Evolutionary conservation across 2,797 vertebrate genomes (phyloP).

Genomic region (Bovichtus variegatus): DNA sequence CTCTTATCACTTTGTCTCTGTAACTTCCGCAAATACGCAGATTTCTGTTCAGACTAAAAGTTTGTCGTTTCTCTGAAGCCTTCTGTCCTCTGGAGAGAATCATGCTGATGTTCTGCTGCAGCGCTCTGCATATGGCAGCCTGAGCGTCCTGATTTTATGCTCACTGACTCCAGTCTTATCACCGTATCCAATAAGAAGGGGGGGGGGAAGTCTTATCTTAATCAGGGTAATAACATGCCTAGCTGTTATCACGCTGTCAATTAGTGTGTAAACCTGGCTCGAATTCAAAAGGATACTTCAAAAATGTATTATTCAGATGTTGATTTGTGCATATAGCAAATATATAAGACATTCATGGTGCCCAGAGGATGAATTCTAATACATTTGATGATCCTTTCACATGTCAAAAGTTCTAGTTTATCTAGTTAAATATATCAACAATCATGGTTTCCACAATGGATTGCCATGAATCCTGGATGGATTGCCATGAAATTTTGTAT

Average conservation of each 20-base stretch:
- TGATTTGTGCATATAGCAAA: neutral
- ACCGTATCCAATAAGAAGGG: slow-evolving; percentile 41
- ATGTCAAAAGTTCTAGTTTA: neutral
- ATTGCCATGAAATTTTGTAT: neutral
- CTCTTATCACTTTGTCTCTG: slow-evolving; percentile 9
- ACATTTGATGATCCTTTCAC: neutral
- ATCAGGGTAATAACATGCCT: slow-evolving; percentile 54
- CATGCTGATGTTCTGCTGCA: slow-evolving; percentile 31
- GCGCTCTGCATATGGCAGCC: slow-evolving; percentile 43
- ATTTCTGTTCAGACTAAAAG: slow-evolving; percentile 39
- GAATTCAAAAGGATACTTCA: slow-evolving; percentile 19
- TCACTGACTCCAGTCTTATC: slow-evolving; percentile 65
- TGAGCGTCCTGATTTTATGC: slow-evolving; percentile 64
- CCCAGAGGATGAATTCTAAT: neutral
- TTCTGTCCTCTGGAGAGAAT: slow-evolving; percentile 19
- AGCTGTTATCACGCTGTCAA: slow-evolving; percentile 47
- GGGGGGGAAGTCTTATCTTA: slow-evolving; percentile 52
- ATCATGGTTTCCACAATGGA: neutral
- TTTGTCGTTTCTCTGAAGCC: slow-evolving; percentile 18
- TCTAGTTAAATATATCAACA: neutral
- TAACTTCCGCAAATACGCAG: slow-evolving; percentile 13
- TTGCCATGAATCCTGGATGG: too few relatives aligned
- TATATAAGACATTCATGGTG: neutral
- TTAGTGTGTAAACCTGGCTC: slow-evolving; percentile 22
- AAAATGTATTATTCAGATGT: neutral